phyloP scores from a whole-genome alignment of 2,113 vertebrate genomes.

The Oostethus manadensis region DNA sequence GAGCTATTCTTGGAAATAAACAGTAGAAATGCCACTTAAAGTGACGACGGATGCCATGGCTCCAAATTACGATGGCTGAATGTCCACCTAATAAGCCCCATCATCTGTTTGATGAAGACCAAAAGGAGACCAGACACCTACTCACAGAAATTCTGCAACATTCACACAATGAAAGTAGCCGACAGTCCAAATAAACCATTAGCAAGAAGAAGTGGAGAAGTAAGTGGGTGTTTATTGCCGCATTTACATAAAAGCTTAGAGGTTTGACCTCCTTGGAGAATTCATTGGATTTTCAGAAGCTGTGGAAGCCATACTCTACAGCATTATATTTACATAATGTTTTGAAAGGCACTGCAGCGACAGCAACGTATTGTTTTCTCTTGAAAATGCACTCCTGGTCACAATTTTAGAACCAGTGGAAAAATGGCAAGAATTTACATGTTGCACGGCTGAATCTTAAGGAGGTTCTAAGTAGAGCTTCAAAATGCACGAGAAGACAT shows the following conservation, averaged over 20 bases:
- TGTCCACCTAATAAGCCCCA: slow-evolving; percentile 34
- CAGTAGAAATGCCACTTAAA: slow-evolving; percentile 8
- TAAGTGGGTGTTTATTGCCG: slow-evolving; percentile 14
- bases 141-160: neutral
- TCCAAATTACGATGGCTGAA: slow-evolving; percentile 3
- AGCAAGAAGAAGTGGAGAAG: neutral
- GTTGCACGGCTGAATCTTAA: no score
- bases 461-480: no score
- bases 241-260: slow-evolving; percentile 21
- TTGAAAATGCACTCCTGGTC: no score
- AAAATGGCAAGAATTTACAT: no score
- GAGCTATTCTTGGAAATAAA: slow-evolving; percentile 28
- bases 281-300: slow-evolving; percentile 14
- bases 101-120: slow-evolving; percentile 27
- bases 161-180: neutral
- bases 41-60: slow-evolving; percentile 10
- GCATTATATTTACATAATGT: slow-evolving; percentile 18
- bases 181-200: slow-evolving; percentile 4
- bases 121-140: neutral
- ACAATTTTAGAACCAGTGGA: no score
- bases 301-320: neutral
- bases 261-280: neutral
- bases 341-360: slow-evolving; percentile 2
- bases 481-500: no score
- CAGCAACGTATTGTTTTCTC: no score